Base-by-base conservation (phyloP, 2,113 vertebrate genomes). In the Chlorodrepanis virens region DNA sequence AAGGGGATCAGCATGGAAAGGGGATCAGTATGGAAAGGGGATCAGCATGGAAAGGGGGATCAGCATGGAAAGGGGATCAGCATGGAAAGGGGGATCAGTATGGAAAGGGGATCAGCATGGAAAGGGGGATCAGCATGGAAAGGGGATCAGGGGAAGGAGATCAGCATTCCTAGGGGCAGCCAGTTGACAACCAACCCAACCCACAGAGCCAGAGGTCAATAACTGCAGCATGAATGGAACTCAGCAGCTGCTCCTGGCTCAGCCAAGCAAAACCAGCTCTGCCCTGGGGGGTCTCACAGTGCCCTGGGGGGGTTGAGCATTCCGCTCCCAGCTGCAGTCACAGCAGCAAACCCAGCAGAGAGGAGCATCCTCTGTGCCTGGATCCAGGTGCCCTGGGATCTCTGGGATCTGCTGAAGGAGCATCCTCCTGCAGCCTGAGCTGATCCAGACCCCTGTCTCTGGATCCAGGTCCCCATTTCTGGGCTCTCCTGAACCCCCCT, bases 161-260 rank as follows among this genome's bases (percentile, higher is more conserved):
- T 29, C 65, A 65, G 54, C 68, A 16, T 31, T 68, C 12, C 44
- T 59, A 1, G 3, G 54, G 37, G 29, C 61, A 82, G 44, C 5
- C 53, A 45, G 63, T 6, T 69, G 53, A 29, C 81, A 57, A 63
- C 8, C 49, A 87, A 29, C 65, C 45, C n/a, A 72, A 11, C 42
- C 49, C 67, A 28, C 27, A 14, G 8, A 69, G 57, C 0, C 3
- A 45, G 49, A 52, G 63, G 60, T 65, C 49, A 95, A 89, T 39
- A 79, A 64, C 74, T 15, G 37, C 67, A 27, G 68, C 65, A 65
- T 70, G 61, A 24, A 54, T 37, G 68, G n/a, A 61, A 52, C 93
- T 90, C 70, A 83, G 50, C 74, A 65, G 74, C 78, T 94, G 82
- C 94, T 91, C 60, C 87, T 91, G 79, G 57, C 61, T 59, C 93